Percentiles rank a stretch among this genome's conserved stretches.
phyloP scores from a whole-genome alignment of 92 coral and sea anemone genomes.

The Zoanthus gigantus region DNA sequence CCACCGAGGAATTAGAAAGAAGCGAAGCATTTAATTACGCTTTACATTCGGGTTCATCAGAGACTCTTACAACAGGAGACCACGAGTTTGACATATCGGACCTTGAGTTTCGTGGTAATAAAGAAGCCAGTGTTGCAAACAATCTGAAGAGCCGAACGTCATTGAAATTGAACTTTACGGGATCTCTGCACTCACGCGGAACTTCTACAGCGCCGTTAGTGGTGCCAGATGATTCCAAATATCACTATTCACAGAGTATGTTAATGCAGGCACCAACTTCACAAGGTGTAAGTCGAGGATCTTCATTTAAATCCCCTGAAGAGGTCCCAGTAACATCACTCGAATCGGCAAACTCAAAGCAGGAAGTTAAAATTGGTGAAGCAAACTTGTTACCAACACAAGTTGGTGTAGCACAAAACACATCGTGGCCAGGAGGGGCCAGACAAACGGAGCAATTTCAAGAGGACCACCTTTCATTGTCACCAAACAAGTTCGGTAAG shows the following conservation, averaged over 20 bases:
- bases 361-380: not conserved
- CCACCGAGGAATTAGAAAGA: not conserved
- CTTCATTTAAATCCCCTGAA: not conserved
- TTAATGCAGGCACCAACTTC: constrained; percentile 7
- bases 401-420: not conserved
- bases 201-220: not conserved
- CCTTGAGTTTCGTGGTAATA: not conserved
- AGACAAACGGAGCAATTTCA: constrained; percentile 1
- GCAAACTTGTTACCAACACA: not conserved
- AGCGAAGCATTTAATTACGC: not conserved
- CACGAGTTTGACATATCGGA: not conserved
- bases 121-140: not conserved
- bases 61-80: not conserved
- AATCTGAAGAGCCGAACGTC: not conserved
- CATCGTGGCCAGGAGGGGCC: constrained; percentile 33
- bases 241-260: not conserved
- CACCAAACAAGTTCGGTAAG: constrained; percentile 18
- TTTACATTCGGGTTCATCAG: not conserved
- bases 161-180: not conserved
- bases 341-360: not conserved
- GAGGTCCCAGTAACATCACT: not conserved
- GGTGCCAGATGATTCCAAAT: not conserved
- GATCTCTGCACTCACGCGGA: not conserved
- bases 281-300: constrained; percentile 3
- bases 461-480: not conserved